Evolutionary conservation across 2,113 vertebrate species (phyloP).

Genomic region (Myiopsitta monachus): DNA sequence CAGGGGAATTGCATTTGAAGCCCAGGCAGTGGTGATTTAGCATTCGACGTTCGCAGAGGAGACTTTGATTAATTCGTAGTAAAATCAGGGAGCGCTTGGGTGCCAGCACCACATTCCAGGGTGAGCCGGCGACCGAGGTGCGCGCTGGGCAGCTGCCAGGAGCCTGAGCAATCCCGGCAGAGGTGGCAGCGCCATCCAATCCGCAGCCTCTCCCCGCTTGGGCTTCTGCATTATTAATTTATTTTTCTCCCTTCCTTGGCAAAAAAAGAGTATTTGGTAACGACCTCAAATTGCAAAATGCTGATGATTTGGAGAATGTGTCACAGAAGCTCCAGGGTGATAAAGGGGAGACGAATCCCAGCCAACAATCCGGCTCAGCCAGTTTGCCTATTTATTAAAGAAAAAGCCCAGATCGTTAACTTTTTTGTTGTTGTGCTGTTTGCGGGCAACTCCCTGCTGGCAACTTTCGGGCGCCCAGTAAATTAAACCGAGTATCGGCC

Average conservation of each 20-base stretch:
- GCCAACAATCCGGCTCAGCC: constrained; percentile 81
- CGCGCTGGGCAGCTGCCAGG: constrained; percentile 34
- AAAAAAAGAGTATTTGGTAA: constrained; percentile 66
- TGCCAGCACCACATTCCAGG: constrained; percentile 61
- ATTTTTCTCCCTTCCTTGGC: constrained; percentile 61
- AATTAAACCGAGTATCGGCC: constrained; percentile 74
- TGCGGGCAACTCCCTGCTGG: constrained; percentile 79
- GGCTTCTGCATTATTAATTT: constrained; percentile 50
- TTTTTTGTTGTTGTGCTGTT: constrained; percentile 84
- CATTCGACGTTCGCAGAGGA: constrained; percentile 8
- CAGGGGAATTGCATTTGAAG: neutral
- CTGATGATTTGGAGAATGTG: constrained; percentile 70
- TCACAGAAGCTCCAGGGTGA: constrained; percentile 70
- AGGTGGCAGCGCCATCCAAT: constrained; percentile 58
- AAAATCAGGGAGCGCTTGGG: constrained; percentile 44
- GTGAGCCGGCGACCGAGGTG: constrained; percentile 48
- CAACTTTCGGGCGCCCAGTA: constrained; percentile 77
- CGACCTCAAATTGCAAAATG: constrained; percentile 65
- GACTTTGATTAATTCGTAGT: constrained; percentile 60
- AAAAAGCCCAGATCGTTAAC: constrained; percentile 85
- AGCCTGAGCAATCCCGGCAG: constrained; percentile 51
- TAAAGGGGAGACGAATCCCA: constrained; percentile 67
- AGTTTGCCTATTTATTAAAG: constrained; percentile 86
- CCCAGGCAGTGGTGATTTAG: constrained; percentile 23
- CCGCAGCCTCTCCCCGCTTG: constrained; percentile 52